Conservation (phyloP, 2,888 invertebrate genomes). For the Spicauda simplicius region DNA sequence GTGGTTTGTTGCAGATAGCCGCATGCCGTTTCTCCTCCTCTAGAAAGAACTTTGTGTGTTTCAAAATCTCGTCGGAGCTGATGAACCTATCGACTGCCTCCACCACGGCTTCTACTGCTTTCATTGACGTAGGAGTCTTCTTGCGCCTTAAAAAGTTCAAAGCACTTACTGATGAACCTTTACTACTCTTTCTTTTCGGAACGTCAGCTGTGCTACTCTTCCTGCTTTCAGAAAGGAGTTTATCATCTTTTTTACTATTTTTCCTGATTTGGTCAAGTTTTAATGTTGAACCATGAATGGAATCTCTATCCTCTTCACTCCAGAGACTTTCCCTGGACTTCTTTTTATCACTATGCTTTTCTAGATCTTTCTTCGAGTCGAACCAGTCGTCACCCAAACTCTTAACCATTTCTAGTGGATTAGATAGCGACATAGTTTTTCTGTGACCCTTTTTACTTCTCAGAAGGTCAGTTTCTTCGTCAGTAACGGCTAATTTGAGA, state of each 20-base stretch:
- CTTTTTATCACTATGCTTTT: conserved; percentile 71
- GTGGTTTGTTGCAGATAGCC: conserved; percentile 56
- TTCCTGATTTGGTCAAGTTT: conserved; percentile 70
- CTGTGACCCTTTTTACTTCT: conserved; percentile 73
- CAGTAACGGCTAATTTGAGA: conserved; percentile 75
- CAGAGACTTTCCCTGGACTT: conserved; percentile 79
- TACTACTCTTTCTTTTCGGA: conserved; percentile 75
- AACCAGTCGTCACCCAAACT: conserved; percentile 79
- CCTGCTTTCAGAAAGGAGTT: conserved; percentile 59
- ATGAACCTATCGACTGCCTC: conserved; percentile 63
- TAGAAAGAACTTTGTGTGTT: conserved; percentile 69
- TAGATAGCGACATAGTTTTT: conserved; percentile 80
- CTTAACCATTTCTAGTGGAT: conserved; percentile 77
- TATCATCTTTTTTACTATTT: conserved; percentile 74
- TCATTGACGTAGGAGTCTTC: conserved; percentile 70
- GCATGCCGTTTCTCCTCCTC: conserved; percentile 73
- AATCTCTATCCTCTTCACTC: conserved; percentile 79
- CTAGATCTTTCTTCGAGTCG: conserved; percentile 69
- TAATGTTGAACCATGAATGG: conserved; percentile 68
- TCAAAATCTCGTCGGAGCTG: conserved; percentile 66
- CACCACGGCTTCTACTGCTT: conserved; percentile 71
- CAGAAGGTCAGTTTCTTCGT: conserved; percentile 70
- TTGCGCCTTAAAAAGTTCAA: conserved; percentile 74
- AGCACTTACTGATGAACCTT: conserved; percentile 75
- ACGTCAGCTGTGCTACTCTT: conserved; percentile 67